Percentiles rank a stretch among this genome's conserved stretches.
phyloP scores from a whole-genome alignment of 2,113 vertebrate genomes.

The Amphiprion percula region DNA sequence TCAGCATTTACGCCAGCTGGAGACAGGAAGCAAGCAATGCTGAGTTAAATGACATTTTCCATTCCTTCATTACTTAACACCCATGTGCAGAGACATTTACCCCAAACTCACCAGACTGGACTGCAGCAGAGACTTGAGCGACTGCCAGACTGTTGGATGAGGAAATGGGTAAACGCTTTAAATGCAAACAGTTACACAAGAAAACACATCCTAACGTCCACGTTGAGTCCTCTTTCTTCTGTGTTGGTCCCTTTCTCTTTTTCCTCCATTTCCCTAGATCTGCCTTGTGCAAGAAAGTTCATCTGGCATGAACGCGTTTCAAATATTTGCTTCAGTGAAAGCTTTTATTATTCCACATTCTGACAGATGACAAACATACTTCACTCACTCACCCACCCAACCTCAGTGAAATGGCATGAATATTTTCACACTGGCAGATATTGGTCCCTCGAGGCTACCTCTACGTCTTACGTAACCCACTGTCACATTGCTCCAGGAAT shows the following conservation, averaged over 20 bases:
- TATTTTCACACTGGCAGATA: constrained; percentile 59
- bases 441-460: constrained; percentile 37
- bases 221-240: constrained; percentile 27
- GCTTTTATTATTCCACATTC: constrained; percentile 43
- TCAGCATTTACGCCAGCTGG: constrained; percentile 66
- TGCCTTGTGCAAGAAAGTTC: constrained; percentile 39
- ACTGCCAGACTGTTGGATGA: constrained; percentile 42
- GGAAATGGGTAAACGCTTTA: constrained; percentile 38
- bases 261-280: constrained; percentile 52
- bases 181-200: constrained; percentile 31
- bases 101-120: constrained; percentile 7
- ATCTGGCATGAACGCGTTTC: constrained; percentile 36
- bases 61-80: constrained; percentile 67
- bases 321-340: constrained; percentile 40
- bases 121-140: constrained; percentile 21
- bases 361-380: constrained; percentile 59
- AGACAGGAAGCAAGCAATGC: constrained; percentile 39
- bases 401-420: constrained; percentile 41
- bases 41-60: constrained; percentile 76
- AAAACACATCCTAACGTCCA: constrained; percentile 33
- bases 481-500: constrained; percentile 43
- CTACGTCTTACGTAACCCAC: constrained; percentile 39
- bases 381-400: constrained; percentile 28
- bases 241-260: constrained; percentile 4
- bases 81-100: constrained; percentile 19